These are phyloP conservation scores for Oreochromis grahami DNA, from an alignment of 2,797 vertebrate species.

Conservation along the genomic window DNA sequence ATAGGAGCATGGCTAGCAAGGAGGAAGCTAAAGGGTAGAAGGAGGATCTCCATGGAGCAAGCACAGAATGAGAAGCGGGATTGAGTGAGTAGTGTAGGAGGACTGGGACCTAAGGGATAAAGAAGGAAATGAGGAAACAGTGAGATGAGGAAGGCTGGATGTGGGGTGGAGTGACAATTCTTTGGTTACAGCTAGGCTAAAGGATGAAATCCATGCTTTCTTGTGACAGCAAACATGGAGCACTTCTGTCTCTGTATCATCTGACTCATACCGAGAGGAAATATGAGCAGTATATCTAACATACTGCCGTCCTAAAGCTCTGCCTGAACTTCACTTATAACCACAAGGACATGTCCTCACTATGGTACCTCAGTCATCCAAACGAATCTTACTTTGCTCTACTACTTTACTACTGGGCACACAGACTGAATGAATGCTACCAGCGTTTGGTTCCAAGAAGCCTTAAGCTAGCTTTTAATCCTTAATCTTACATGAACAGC, in stretches of 20 bases:
- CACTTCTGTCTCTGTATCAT: constrained; percentile 19
- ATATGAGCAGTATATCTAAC: constrained; percentile 25
- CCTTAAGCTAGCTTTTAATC: constrained; percentile 59
- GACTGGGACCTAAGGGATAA: constrained; percentile 22
- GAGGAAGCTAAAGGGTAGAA: constrained; percentile 9
- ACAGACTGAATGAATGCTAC: constrained; percentile 26
- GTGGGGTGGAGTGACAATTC: background rate
- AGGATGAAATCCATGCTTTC: constrained; percentile 21
- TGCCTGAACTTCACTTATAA: constrained; percentile 15
- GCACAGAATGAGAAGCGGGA: constrained; percentile 7
- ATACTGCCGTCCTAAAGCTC: constrained; percentile 4
- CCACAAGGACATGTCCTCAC: constrained; percentile 11
- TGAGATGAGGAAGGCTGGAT: constrained; percentile 9
- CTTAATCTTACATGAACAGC: constrained; percentile 63
- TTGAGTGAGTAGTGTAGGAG: constrained; percentile 8
- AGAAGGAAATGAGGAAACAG: constrained; percentile 34
- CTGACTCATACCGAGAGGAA: constrained; percentile 45
- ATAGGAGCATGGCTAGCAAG: constrained; percentile 22
- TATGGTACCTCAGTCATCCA: constrained; percentile 5
- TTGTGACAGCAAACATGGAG: background rate
- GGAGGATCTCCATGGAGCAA: constrained; percentile 35
- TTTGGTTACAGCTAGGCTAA: constrained; percentile 7
- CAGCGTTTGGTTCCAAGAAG: constrained; percentile 51
- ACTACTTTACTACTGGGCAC: background rate
- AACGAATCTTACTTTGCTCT: constrained; percentile 2